A percentile compares a stretch with the other conserved stretches of the same genome.
These are phyloP conservation scores for Apamea anceps DNA, from an alignment of 2,888 invertebrate species.

Conservation along the genomic window DNA sequence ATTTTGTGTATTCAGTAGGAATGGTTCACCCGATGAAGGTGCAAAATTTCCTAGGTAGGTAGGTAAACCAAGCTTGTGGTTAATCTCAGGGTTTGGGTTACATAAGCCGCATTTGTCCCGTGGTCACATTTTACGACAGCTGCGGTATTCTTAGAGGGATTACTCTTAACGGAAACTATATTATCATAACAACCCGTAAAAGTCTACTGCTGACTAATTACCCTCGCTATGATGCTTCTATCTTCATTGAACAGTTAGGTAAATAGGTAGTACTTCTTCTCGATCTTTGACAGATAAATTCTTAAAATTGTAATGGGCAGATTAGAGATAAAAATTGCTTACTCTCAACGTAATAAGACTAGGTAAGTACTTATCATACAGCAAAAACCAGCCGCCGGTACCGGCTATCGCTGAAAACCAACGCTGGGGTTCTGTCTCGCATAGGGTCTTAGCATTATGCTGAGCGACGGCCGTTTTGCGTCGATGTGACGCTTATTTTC, in stretches of 20 bases:
- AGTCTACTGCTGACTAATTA: slow-evolving; percentile 12
- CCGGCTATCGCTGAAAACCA: too few species aligned
- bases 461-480: too few species aligned
- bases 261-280: neutral
- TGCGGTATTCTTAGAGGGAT: slow-evolving; percentile 39
- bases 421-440: too few species aligned
- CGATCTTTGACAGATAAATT: neutral
- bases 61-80: slow-evolving; percentile 41
- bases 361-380: neutral
- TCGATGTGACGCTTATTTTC: too few species aligned
- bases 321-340: neutral
- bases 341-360: neutral
- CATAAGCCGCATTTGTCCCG: slow-evolving; percentile 33
- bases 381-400: too few species aligned
- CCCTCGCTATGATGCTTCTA: slow-evolving; percentile 2
- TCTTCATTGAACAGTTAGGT: neutral
- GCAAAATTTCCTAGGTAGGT: slow-evolving; percentile 34
- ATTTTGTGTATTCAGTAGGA: slow-evolving; percentile 34
- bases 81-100: slow-evolving; percentile 43
- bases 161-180: slow-evolving; percentile 40
- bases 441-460: too few species aligned
- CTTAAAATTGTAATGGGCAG: neutral
- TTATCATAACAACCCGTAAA: slow-evolving; percentile 41
- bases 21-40: slow-evolving; percentile 7
- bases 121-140: slow-evolving; percentile 38